phyloP scores from a whole-genome alignment of 2,113 vertebrate species.

The Columbina picui region DNA sequence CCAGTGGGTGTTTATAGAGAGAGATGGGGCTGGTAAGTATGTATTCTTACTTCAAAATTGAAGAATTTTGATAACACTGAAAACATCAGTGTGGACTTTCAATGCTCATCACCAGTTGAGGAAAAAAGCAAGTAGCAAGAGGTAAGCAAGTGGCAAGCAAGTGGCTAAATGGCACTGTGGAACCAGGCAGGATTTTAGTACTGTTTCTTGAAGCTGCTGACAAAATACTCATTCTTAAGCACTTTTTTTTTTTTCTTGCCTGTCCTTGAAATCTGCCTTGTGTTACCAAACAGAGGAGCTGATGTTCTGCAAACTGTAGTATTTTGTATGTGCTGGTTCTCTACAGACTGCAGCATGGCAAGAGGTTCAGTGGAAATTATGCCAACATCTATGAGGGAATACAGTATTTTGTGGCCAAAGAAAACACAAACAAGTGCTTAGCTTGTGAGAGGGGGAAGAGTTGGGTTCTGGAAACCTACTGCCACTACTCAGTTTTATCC shows the following conservation, averaged over 20 bases:
- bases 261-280: conserved; percentile 24
- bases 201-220: neutral
- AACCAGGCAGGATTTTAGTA: neutral
- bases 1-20: neutral
- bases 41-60: neutral
- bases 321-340: neutral
- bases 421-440: neutral
- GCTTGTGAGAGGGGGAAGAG: neutral
- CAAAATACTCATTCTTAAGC: neutral
- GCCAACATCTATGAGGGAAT: neutral
- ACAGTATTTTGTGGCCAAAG: neutral
- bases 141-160: neutral
- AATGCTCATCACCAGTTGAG: neutral
- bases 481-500: neutral
- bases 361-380: neutral
- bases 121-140: neutral
- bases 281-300: conserved; percentile 52
- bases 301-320: conserved; percentile 44
- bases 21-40: neutral
- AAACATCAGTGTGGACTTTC: neutral
- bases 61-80: neutral
- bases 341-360: neutral
- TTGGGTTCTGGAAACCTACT: neutral
- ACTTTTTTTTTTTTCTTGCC: neutral
- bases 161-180: neutral